Evolutionary conservation across 2,888 invertebrate genomes (phyloP).

Genomic region (Parnassius smintheus): DNA sequence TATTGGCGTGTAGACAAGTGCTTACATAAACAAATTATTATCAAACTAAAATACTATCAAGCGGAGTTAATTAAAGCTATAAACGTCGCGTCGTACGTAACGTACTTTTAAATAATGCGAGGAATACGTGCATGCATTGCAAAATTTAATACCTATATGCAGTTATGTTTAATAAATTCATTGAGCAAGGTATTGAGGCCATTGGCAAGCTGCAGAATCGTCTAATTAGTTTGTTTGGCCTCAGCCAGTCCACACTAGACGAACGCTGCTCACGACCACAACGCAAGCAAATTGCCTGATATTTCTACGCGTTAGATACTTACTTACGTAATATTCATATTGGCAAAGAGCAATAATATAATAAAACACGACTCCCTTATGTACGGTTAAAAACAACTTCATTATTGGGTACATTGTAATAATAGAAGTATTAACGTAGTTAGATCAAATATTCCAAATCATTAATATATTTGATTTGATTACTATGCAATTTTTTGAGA

Average conservation of each 20-base stretch:
- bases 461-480: no score
- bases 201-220: slow-evolving; percentile 37
- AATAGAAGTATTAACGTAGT: no score
- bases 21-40: background rate
- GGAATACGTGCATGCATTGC: background rate
- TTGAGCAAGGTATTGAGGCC: slow-evolving; percentile 46
- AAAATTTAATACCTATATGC: background rate
- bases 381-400: no score
- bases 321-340: slow-evolving; percentile 6
- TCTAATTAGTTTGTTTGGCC: slow-evolving; percentile 49
- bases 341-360: slow-evolving; percentile 1
- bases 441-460: no score
- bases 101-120: background rate
- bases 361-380: no score
- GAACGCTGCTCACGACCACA: slow-evolving; percentile 13
- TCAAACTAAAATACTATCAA: background rate
- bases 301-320: background rate
- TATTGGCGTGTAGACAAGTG: no score
- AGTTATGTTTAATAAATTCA: slow-evolving; percentile 38
- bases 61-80: background rate
- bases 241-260: slow-evolving; percentile 31
- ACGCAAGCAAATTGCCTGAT: background rate
- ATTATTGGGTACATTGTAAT: no score
- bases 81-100: background rate
- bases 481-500: no score